Percentiles rank a stretch among this genome's conserved stretches.
Conservation (phyloP, 2,113 vertebrate genomes). For the Saccopteryx leptura region DNA sequence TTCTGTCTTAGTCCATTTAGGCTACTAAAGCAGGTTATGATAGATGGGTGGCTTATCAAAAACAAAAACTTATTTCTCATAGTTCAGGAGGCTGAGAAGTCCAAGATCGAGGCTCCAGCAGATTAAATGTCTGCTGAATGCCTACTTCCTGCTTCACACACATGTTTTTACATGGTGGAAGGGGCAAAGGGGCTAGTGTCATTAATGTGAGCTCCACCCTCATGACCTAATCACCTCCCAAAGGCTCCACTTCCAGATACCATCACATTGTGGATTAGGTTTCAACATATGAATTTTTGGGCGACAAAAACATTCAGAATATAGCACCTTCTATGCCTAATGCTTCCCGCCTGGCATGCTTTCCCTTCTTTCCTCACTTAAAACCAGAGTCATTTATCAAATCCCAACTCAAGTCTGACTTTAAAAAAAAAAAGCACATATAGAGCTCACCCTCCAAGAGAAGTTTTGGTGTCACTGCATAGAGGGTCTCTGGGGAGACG, state of each 20-base stretch:
- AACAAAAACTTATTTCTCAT: too few relatives aligned
- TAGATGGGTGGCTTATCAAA: not conserved
- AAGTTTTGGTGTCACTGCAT: not conserved
- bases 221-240: too few relatives aligned
- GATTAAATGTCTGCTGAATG: not conserved
- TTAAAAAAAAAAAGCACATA: not conserved
- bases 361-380: not conserved
- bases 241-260: too few relatives aligned
- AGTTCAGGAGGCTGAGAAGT: too few relatives aligned
- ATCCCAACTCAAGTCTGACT: not conserved
- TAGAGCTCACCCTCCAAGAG: not conserved
- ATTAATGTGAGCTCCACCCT: not conserved
- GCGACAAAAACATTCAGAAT: not conserved
- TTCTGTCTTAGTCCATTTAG: not conserved
- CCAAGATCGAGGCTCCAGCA: not conserved
- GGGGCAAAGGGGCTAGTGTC: not conserved
- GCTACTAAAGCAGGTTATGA: not conserved
- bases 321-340: not conserved
- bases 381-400: not conserved
- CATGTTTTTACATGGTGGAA: not conserved
- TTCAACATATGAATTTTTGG: not conserved
- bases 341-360: not conserved
- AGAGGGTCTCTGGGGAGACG: not conserved
- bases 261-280: too few relatives aligned
- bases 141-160: not conserved